Evolutionary conservation across 2,888 invertebrate species (phyloP).

Genomic region (Alentia gelatinosa): DNA sequence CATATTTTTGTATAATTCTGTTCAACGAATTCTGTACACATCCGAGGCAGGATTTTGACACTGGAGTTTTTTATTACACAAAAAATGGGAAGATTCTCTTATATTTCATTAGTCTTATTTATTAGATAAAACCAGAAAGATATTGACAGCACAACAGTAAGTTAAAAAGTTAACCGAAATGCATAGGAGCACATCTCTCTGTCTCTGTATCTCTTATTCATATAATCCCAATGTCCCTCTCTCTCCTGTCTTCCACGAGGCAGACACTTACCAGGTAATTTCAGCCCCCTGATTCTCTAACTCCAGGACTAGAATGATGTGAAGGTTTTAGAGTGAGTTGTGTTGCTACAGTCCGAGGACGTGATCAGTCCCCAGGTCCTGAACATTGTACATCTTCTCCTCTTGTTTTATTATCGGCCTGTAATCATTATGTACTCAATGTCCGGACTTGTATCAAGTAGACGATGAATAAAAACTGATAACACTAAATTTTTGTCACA

Average conservation of each 20-base stretch:
- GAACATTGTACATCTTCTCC: neutral
- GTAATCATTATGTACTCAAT: neutral
- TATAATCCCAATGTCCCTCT: no score
- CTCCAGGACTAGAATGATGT: neutral
- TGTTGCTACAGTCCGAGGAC: neutral
- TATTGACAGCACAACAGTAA: neutral
- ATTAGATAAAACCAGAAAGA: neutral
- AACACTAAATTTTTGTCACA: no score
- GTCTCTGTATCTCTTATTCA: neutral
- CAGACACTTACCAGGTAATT: no score
- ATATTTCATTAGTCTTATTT: neutral
- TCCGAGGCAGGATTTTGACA: neutral
- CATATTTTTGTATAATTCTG: neutral
- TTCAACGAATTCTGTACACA: neutral
- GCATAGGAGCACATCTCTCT: neutral
- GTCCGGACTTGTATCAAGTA: conserved; percentile 30
- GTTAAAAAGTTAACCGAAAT: neutral
- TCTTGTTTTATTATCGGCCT: neutral
- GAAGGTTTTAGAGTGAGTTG: neutral
- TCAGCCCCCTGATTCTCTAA: conserved; percentile 1
- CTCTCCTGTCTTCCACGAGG: no score
- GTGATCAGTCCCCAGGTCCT: neutral
- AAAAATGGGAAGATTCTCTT: neutral
- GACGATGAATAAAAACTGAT: conserved; percentile 3
- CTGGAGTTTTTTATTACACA: neutral